Evolutionary conservation across 30 jellyfish, hydroid and myxozoan genomes (phyloP), one percentile per base, ranked within the genome.

Genomic region (Aurelia sp.): DNA sequence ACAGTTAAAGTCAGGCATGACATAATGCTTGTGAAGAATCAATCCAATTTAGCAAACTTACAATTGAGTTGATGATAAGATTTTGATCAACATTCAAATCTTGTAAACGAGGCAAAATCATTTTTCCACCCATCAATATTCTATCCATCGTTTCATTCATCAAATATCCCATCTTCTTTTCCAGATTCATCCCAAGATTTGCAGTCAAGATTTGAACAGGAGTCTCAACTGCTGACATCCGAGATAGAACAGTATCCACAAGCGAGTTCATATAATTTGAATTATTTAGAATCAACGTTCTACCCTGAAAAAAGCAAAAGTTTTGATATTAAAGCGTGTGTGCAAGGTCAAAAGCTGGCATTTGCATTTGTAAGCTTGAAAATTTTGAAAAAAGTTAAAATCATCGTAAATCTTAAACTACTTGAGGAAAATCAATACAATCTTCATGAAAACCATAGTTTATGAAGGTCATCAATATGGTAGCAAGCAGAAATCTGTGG

Each of bases 201-300:
- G 87, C 22, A 11, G 87, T 76, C 19, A 76, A 22, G 41, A 76
- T 76, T 12, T 18, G 22, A 2, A 76, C 87, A 6, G 87, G 66
- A 23, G 16, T 63, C 41, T 76, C 87, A 19, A 30, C 87, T 4
- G 87, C 76, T 62, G 87, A 76, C 87, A 76, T 57, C 47, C 87
- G 73, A 20, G 55, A 58, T 17, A 76, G 76, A 64, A 76, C 55
- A 35, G 77, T 76, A 62, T 60, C 73, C 18, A 52, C 47, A 33
- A 76, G 73, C 3, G 77, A 60, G 6, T 59, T 22, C 4, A 70
- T 55, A 16, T 21, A 60, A 11, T 10, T 4, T 62, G 76, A 53
- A 17, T 62, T 76, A 15, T 48, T 22, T 52, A 76, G 22, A 10
- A 76, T 55, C 6, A 76, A 16, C 3, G 20, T 37, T n/a, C 60